phyloP scores from a whole-genome alignment of 1,140 invertebrate genomes.

The Lepidurus packardi region DNA sequence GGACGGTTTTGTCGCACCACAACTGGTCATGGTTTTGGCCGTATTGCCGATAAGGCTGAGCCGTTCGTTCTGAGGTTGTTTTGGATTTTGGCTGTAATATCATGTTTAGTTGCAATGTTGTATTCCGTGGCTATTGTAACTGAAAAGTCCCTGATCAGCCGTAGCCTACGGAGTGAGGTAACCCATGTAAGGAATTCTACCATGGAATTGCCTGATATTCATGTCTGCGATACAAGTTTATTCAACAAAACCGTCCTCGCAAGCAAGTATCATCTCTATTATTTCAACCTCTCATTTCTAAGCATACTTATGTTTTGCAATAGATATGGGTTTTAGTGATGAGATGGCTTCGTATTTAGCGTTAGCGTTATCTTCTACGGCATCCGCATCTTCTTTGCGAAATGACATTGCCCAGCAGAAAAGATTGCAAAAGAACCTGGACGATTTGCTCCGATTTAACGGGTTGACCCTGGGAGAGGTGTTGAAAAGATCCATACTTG shows the following conservation, averaged over 20 bases:
- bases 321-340: conserved; percentile 31
- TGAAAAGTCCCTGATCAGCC: conserved; percentile 25
- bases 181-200: conserved; percentile 19
- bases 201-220: conserved; percentile 31
- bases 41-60: conserved; percentile 27
- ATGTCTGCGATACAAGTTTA: conserved; percentile 32
- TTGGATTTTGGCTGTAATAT: conserved; percentile 22
- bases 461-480: conserved; percentile 17
- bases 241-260: conserved; percentile 11
- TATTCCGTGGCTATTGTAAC: conserved; percentile 24
- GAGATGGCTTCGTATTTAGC: conserved; percentile 29
- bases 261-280: conserved; percentile 22
- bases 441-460: neutral
- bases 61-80: conserved; percentile 1
- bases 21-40: conserved; percentile 31
- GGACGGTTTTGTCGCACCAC: conserved; percentile 24
- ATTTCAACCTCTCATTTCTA: neutral
- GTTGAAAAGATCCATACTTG: conserved; percentile 23
- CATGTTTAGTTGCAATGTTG: conserved; percentile 1
- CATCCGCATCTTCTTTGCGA: neutral
- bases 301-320: neutral
- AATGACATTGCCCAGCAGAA: neutral
- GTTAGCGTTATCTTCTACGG: neutral
- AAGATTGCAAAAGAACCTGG: conserved; percentile 1
- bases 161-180: conserved; percentile 29